Percentiles rank a stretch among this genome's conserved stretches.
These are phyloP conservation scores for Noctilio leporinus DNA, from an alignment of 2,113 vertebrate genomes.

Conservation along the genomic window DNA sequence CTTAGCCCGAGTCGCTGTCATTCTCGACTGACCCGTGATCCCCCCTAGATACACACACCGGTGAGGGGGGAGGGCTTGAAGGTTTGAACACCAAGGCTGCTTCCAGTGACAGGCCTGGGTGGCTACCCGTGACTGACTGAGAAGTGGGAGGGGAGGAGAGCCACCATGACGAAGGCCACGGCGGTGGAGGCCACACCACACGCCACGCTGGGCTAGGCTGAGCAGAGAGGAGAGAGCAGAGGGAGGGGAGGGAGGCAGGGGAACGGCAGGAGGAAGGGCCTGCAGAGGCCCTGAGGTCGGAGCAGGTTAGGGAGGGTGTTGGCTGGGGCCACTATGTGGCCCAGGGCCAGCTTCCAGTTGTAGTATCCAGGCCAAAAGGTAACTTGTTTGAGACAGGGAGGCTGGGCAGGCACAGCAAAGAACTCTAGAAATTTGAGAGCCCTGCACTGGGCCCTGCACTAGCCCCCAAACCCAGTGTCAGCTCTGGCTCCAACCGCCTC, in stretches of 20 bases:
- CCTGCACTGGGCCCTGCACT: not conserved
- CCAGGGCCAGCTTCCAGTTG: not conserved
- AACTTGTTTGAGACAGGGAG: not conserved
- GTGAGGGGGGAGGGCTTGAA: slow-evolving; percentile 29
- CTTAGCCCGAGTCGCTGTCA: not conserved
- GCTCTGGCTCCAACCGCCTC: not conserved
- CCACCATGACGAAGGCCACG: not conserved
- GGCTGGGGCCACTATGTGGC: not conserved
- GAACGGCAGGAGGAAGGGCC: not conserved
- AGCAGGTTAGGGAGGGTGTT: not conserved
- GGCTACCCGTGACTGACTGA: not conserved
- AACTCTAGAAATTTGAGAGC: not conserved
- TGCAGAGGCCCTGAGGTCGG: not conserved
- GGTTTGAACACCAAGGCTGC: slow-evolving; percentile 66
- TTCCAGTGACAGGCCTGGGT: slow-evolving; percentile 68
- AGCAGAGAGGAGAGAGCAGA: not conserved
- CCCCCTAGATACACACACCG: not conserved
- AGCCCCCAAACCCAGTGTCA: not conserved
- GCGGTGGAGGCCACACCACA: not conserved
- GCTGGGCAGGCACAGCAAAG: not conserved
- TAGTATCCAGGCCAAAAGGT: not conserved
- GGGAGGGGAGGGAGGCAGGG: not conserved
- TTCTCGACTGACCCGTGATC: not conserved
- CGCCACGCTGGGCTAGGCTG: not conserved
- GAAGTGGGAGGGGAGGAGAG: not conserved